Evolutionary conservation across 2,113 vertebrate species (phyloP).

Genomic region (Petrocephalus zakoni): DNA sequence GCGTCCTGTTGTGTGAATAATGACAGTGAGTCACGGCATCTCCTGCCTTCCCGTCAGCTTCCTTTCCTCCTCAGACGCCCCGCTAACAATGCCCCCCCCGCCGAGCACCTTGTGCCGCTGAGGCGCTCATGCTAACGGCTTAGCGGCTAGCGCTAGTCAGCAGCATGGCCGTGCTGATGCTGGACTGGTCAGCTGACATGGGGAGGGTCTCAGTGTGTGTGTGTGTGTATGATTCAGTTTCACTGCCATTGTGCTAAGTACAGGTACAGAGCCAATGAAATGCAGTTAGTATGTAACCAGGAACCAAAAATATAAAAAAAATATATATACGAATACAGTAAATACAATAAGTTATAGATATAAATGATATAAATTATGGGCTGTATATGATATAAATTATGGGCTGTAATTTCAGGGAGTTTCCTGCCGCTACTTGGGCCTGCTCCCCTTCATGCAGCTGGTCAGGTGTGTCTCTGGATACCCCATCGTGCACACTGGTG

Average conservation of each 20-base stretch:
- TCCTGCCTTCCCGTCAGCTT: constrained; percentile 8
- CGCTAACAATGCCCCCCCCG: not conserved
- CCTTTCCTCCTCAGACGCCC: constrained; percentile 10
- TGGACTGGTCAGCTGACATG: not conserved
- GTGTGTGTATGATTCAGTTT: not conserved
- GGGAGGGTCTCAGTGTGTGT: not conserved
- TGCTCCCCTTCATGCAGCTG: not conserved
- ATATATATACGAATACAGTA: not conserved
- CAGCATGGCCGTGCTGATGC: not conserved
- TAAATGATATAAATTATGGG: too few relatives aligned
- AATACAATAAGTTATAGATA: not conserved
- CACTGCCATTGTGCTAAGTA: not conserved
- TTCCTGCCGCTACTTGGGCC: not conserved
- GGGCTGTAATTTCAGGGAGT: not conserved
- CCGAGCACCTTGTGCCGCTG: not conserved
- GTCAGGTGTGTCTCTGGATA: not conserved
- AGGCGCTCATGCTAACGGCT: not conserved
- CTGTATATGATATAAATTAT: not conserved
- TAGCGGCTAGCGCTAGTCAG: not conserved
- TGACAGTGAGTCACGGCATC: not conserved
- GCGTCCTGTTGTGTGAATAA: not conserved
- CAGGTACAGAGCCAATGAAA: not conserved
- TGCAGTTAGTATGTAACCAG: not conserved
- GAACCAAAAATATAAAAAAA: not conserved
- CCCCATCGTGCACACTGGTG: not conserved